Percentiles rank a stretch among this genome's conserved stretches.
These are phyloP conservation scores for Eretmocerus hayati DNA, from an alignment of 2,888 invertebrate genomes.

Conservation along the genomic window DNA sequence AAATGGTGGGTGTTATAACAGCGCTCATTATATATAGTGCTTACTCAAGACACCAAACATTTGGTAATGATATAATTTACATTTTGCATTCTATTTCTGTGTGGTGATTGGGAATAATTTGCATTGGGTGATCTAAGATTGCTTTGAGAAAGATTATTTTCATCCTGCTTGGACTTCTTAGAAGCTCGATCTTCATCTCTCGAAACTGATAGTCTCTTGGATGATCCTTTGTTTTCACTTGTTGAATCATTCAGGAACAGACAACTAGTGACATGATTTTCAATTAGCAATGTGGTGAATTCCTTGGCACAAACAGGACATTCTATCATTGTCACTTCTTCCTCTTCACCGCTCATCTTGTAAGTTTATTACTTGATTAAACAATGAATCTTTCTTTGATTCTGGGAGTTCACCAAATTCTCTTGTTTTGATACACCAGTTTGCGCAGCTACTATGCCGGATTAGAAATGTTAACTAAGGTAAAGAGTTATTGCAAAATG, in stretches of 20 bases:
- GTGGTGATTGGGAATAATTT: no score
- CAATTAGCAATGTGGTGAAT: conserved; percentile 52
- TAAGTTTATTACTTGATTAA: no score
- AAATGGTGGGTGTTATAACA: no score
- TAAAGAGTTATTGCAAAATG: no score
- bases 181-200: conserved; percentile 11
- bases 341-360: neutral
- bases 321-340: conserved; percentile 18
- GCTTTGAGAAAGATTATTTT: conserved; percentile 6
- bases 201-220: conserved; percentile 12
- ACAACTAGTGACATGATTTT: conserved; percentile 64
- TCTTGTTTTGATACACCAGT: no score
- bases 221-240: conserved; percentile 6
- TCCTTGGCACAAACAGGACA: conserved; percentile 62
- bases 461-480: no score
- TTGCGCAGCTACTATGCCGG: no score
- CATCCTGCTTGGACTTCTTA: conserved; percentile 18
- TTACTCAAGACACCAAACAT: no score
- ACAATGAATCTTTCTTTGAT: no score
- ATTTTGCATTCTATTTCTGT: neutral
- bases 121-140: no score
- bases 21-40: no score
- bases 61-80: neutral
- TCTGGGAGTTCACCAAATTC: no score
- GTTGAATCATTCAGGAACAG: conserved; percentile 56